Conservation (phyloP, 2,888 invertebrate species). For the Heliothis peltigera region DNA sequence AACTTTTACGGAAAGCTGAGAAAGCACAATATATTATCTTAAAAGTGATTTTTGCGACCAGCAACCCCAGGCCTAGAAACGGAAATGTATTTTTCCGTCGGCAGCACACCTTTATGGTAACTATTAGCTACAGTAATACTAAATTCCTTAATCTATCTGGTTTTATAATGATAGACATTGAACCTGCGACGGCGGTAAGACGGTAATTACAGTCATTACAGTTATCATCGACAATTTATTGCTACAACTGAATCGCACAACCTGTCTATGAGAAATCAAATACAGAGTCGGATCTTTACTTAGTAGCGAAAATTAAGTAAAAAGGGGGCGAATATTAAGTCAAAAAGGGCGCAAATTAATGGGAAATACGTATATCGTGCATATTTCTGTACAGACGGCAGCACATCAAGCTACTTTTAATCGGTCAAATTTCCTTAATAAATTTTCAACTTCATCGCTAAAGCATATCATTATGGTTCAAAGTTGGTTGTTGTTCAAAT, state of each 20-base stretch:
- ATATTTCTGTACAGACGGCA: too few species aligned
- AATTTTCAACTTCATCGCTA: too few species aligned
- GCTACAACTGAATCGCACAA: slow-evolving; percentile 26
- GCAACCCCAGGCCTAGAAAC: neutral
- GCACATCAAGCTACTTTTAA: too few species aligned
- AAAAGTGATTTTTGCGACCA: neutral
- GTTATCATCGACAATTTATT: slow-evolving; percentile 36
- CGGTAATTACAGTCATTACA: slow-evolving; percentile 51
- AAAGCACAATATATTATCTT: neutral
- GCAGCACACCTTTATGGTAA: slow-evolving; percentile 9
- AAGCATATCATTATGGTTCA: too few species aligned
- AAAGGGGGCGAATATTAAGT: too few species aligned
- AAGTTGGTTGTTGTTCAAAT: too few species aligned
- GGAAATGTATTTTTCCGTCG: neutral
- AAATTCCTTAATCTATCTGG: slow-evolving; percentile 21
- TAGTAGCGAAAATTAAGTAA: too few species aligned
- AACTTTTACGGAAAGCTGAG: slow-evolving; percentile 4
- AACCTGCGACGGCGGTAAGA: slow-evolving; percentile 25
- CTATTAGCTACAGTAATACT: slow-evolving; percentile 1
- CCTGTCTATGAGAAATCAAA: slow-evolving; percentile 20
- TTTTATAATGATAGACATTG: slow-evolving; percentile 45
- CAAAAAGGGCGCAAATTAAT: too few species aligned
- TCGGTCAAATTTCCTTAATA: too few species aligned
- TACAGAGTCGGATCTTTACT: neutral
- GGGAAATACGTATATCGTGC: too few species aligned